Evolutionary conservation across 2,797 vertebrate species (phyloP).

Genomic region (Danio aesculapii): DNA sequence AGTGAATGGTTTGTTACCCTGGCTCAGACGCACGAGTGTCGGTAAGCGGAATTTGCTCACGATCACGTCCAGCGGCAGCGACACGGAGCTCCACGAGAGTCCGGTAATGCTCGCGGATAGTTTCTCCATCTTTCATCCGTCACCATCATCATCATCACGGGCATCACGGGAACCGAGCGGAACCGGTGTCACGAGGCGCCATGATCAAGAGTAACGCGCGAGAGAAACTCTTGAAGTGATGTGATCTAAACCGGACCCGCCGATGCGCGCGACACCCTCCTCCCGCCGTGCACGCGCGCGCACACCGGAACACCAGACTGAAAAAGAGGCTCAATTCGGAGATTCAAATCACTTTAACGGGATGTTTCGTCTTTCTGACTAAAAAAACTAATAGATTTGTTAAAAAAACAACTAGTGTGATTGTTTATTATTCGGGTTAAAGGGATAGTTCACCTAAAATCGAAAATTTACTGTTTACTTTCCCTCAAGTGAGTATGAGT

Average conservation of each 20-base stretch:
- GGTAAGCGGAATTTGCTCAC: constrained; percentile 94
- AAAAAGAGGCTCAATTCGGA: not conserved
- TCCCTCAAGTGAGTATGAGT: no score
- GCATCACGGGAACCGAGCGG: constrained; percentile 47
- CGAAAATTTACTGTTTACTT: no score
- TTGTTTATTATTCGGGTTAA: no score
- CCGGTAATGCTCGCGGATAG: constrained; percentile 89
- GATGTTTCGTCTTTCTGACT: not conserved
- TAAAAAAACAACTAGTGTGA: no score
- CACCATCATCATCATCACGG: constrained; percentile 79
- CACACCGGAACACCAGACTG: constrained; percentile 26
- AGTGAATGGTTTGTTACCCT: constrained; percentile 78
- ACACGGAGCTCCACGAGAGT: constrained; percentile 91
- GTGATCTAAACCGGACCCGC: not conserved
- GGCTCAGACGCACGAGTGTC: constrained; percentile 88
- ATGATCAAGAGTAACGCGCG: constrained; percentile 43
- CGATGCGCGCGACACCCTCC: constrained; percentile 31
- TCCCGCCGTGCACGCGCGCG: not conserved
- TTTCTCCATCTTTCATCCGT: constrained; percentile 88
- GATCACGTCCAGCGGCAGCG: constrained; percentile 92
- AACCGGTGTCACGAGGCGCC: constrained; percentile 55
- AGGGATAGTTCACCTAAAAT: no score
- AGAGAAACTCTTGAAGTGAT: constrained; percentile 24
- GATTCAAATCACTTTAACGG: not conserved
- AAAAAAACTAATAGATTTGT: no score